Conservation (phyloP, 2,797 vertebrate species). For the Dallia pectoralis region DNA sequence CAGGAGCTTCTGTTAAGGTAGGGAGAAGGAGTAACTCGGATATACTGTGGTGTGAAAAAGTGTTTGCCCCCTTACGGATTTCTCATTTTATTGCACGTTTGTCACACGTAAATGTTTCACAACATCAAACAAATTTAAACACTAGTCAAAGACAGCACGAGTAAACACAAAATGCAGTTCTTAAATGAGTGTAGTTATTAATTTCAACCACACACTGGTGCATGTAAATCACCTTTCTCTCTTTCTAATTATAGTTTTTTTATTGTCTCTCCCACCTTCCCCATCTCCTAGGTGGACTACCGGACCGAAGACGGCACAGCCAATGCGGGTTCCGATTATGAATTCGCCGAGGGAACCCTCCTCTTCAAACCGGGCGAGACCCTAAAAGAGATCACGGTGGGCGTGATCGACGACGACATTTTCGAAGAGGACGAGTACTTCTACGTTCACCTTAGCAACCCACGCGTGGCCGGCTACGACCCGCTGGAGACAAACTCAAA, state of each 20-base stretch:
- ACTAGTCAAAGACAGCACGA: too few species aligned
- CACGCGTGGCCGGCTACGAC: constrained; percentile 68
- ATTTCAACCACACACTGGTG: too few species aligned
- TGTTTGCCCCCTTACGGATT: too few species aligned
- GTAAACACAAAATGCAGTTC: too few species aligned
- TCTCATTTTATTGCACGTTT: too few species aligned
- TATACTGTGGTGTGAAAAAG: too few species aligned
- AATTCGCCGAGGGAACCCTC: constrained; percentile 81
- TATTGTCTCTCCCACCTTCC: constrained; percentile 31
- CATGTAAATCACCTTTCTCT: too few species aligned
- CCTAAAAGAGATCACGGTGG: constrained; percentile 79
- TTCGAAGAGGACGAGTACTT: constrained; percentile 87
- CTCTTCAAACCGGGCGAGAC: constrained; percentile 80
- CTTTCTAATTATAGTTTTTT: too few species aligned
- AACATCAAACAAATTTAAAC: too few species aligned
- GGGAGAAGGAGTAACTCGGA: too few species aligned
- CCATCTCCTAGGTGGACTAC: constrained; percentile 75
- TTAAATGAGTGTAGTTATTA: too few species aligned
- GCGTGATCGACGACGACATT: constrained; percentile 85
- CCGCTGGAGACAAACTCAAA: constrained; percentile 55
- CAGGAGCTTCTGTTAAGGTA: constrained; percentile 78
- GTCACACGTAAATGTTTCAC: too few species aligned
- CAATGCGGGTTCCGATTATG: constrained; percentile 85
- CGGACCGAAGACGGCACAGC: constrained; percentile 84
- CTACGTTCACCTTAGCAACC: constrained; percentile 81